Percentiles rank a stretch among this genome's conserved stretches.
phyloP scores from a whole-genome alignment of 2,888 invertebrate species.

The Tortricodes alternella region DNA sequence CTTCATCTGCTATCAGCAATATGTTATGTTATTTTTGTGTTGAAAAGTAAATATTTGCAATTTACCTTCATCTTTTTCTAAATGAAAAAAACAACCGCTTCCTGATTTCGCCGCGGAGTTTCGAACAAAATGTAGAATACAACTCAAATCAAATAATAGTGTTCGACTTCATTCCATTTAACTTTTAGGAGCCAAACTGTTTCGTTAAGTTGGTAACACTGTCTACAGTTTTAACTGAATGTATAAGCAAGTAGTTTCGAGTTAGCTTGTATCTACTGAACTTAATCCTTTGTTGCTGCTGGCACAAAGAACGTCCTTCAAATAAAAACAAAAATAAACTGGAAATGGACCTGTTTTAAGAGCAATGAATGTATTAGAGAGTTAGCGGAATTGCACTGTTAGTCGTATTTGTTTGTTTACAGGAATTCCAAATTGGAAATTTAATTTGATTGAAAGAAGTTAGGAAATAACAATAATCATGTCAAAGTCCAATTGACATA shows the following conservation, averaged over 20 bases:
- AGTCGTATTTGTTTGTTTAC: too few species aligned
- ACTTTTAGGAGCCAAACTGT: conserved; percentile 25
- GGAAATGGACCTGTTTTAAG: too few species aligned
- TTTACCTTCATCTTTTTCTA: background rate
- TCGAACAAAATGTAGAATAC: conserved; percentile 11
- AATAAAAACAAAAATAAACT: background rate
- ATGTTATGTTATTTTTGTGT: too few species aligned
- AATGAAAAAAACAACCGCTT: conserved; percentile 4
- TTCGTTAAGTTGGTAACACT: conserved; percentile 25
- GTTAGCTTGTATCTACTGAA: conserved; percentile 6
- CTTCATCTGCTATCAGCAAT: too few species aligned
- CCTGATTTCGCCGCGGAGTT: conserved; percentile 8
- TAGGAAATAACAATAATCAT: too few species aligned
- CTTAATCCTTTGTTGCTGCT: conserved; percentile 3
- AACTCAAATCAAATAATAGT: conserved; percentile 27
- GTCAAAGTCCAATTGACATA: too few species aligned
- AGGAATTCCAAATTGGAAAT: too few species aligned
- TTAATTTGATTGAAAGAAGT: too few species aligned
- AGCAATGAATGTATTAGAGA: too few species aligned
- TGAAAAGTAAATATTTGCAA: background rate
- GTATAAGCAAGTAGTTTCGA: conserved; percentile 26
- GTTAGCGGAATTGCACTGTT: too few species aligned
- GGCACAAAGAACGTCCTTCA: background rate
- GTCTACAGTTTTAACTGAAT: conserved; percentile 23
- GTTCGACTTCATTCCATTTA: conserved; percentile 29